phyloP scores from a whole-genome alignment of 37 sponge, comb jelly and placozoan species.

The Aphrocallistes beatrix region DNA sequence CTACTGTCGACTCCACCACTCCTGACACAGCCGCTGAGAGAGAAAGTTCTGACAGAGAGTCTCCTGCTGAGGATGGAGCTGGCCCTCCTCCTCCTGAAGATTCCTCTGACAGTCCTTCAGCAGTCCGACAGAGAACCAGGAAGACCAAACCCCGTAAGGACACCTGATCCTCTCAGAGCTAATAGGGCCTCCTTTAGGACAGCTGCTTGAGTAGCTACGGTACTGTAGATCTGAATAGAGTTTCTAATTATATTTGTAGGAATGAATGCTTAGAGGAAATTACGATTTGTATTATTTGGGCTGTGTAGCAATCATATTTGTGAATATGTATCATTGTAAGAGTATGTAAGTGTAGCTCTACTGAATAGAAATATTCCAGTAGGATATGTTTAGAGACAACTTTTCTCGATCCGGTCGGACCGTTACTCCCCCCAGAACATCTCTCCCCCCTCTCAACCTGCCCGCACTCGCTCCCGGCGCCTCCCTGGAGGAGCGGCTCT shows the following conservation, averaged over 20 bases:
- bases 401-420: neutral
- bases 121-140: neutral
- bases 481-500: neutral
- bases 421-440: too few species aligned
- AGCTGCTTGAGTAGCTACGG: too few species aligned
- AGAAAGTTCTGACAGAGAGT: neutral
- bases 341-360: too few species aligned
- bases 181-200: too few species aligned
- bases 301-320: too few species aligned
- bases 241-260: too few species aligned
- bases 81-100: neutral
- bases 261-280: too few species aligned
- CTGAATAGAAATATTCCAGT: too few species aligned
- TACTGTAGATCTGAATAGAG: too few species aligned
- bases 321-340: too few species aligned
- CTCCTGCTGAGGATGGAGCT: neutral
- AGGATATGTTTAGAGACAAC: neutral
- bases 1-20: neutral
- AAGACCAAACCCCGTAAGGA: conserved; percentile 10
- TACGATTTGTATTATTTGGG: too few species aligned
- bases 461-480: neutral
- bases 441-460: neutral
- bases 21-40: neutral
- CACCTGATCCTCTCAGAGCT: too few species aligned
- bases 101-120: neutral